Base-by-base conservation (phyloP, 2,797 vertebrate genomes). In the Anas flavirostris region DNA sequence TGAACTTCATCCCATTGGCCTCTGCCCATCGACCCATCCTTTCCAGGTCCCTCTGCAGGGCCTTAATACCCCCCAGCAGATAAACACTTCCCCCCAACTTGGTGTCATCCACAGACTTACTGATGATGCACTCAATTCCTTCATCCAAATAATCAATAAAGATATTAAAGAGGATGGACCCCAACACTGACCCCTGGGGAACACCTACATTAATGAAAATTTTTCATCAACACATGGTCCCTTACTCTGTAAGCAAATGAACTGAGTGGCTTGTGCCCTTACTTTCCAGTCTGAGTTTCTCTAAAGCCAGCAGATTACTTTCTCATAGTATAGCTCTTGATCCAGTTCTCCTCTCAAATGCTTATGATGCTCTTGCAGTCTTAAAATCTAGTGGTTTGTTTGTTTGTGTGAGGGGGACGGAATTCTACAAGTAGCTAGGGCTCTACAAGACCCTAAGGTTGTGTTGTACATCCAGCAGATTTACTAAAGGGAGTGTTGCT, bases 381-480 rank as follows among this genome's bases (percentile, higher is more conserved):
- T 63, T 62, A 73, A 59, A 62, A 41, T 23, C 16, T 15, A 14
- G 17, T 6, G 12, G 31, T 67, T 67, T 37, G 22, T 26, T 37
- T 67, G 0, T 3, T 4, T 52, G 75, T 16, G 28, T 41, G 17
- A 55, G 31, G 33, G 19, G 59, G 17, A 59, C 80, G 26, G 18
- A 26, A 44, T 37, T 50, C 18, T 62, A 69, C 8, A 50, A 26
- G 8, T 10, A 50, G 1, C 50, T 46, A 46, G 21, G 44, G 19
- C 21, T 46, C 21, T 21, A 46, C 21, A 22, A 46, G 44, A 72
- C 21, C 4, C 18, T 39, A 7, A 60, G 8, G 26, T 17, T 35
- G 22, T 2, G 0, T 3, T 9, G 7, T 26, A 8, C 7, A 12
- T 29, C 33, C 43, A 23, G 56, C 10, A 69, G 59, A 29, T 56